A percentile compares a stretch with the other conserved stretches of the same genome.
These are phyloP conservation scores for Acropora tenuis DNA, from an alignment of 64 coral and sea anemone species.

Conservation along the genomic window DNA sequence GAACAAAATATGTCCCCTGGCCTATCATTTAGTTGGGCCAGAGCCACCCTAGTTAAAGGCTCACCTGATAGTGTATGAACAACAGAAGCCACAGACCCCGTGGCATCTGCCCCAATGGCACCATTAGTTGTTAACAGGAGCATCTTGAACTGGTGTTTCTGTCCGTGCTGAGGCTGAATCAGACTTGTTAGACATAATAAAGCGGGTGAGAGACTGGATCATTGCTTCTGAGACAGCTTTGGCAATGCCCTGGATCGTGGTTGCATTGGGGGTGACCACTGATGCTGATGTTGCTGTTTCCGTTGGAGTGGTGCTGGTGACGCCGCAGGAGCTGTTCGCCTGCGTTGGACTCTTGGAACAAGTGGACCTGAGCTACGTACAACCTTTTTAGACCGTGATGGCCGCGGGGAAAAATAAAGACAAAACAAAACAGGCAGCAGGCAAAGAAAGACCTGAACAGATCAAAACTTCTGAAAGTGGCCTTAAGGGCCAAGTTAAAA, in stretches of 20 bases:
- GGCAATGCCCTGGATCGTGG: not conserved
- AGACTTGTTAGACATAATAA: not conserved
- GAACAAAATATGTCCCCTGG: not conserved
- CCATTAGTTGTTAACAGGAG: not conserved
- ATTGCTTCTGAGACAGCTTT: not conserved
- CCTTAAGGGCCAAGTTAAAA: constrained; percentile 5
- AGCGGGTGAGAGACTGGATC: constrained; percentile 9
- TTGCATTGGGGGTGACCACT: constrained; percentile 4
- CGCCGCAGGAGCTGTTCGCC: not conserved
- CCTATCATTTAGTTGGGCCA: not conserved
- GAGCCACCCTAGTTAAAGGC: not conserved
- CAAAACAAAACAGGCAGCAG: constrained; percentile 20
- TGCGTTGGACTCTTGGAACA: not conserved
- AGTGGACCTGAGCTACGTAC: not conserved
- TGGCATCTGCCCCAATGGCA: not conserved
- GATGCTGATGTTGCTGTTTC: constrained; percentile 2
- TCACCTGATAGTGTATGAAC: not conserved
- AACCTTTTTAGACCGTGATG: not conserved
- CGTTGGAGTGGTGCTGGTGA: not conserved
- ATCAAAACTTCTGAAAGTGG: not conserved
- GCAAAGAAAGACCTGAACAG: constrained; percentile 2
- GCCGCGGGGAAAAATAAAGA: not conserved
- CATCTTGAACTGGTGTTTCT: not conserved
- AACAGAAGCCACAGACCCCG: constrained; percentile 11
- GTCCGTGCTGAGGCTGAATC: not conserved